Evolutionary conservation across 2,113 vertebrate species (phyloP), one percentile per base, ranked within the genome.

Genomic region (Grus americana): DNA sequence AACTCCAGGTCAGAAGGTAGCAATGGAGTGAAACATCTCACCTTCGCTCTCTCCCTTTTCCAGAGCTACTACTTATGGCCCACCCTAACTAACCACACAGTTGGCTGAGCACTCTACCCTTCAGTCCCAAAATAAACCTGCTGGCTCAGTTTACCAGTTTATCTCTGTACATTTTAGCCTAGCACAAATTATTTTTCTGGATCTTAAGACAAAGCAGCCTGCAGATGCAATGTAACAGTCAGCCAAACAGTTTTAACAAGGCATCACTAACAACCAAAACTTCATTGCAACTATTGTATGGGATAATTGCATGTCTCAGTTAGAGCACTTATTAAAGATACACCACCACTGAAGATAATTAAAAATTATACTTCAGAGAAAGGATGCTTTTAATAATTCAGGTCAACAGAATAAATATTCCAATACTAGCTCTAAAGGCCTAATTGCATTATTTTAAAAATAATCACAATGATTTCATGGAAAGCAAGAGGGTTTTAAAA

Each of bases 381-480:
- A 79, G 46, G 62, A 88, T 47, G 38, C n/a, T 65, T 83, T 93
- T 80, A 80, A 70, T 86, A 91, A 93, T 89, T 94, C 80, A 84
- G 54, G 80, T 84, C 44, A 68, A 87, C 57, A 74, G 38, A 94
- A 80, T 50, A 88, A 93, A 83, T 91, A 90, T 87, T 87, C 81
- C 90, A 81, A 76, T 70, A 52, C 20, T 23, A 15, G 58, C 36
- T 76, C 52, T 59, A 88, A 86, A 86, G 68, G 29, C 46, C 55
- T 95, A 90, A 78, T 36, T 50, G 50, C 63, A 70, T 84, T 84
- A 73, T 32, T 93, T 94, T 65, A 74, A 89, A 88, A 94, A 86
- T 72, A 94, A 88, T 67, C 26, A 47, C 34, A 68, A 55, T 36
- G 30, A 66, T 80, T 93, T 84, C 15, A 72, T 32, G 59, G 72